phyloP scores from a whole-genome alignment of 1,140 invertebrate genomes.

The Phthorimaea operculella region DNA sequence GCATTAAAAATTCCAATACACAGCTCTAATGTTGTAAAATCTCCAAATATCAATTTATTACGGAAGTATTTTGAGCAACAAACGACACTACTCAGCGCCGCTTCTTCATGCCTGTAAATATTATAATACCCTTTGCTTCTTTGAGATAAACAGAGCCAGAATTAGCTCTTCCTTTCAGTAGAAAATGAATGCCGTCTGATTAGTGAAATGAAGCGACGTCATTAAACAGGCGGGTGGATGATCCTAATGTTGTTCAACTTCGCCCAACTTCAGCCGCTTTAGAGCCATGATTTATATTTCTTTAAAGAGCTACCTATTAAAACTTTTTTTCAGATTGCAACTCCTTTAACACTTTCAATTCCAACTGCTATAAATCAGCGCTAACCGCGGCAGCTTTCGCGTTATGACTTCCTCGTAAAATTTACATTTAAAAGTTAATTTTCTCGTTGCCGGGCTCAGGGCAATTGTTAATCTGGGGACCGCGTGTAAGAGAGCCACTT shows the following conservation, averaged over 20 bases:
- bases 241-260: constrained; percentile 53
- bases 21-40: no score
- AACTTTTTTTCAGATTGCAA: constrained; percentile 65
- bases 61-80: no score
- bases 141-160: no score
- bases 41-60: no score
- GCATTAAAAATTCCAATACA: no score
- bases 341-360: constrained; percentile 65
- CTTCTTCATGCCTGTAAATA: no score
- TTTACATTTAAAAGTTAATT: constrained; percentile 67
- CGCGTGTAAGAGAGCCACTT: constrained; percentile 11
- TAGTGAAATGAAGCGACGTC: constrained; percentile 40
- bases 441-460: constrained; percentile 47
- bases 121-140: no score
- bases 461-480: constrained; percentile 59
- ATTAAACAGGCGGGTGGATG: constrained; percentile 52
- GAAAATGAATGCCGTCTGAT: constrained; percentile 45
- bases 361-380: constrained; percentile 61
- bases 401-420: constrained; percentile 66
- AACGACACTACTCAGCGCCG: no score
- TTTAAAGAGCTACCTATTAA: constrained; percentile 65
- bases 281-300: constrained; percentile 60
- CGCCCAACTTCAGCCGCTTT: constrained; percentile 45
- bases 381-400: constrained; percentile 62
- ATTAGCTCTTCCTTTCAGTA: constrained; percentile 6